These are phyloP conservation scores for Sciurus carolinensis DNA, from an alignment of 2,797 vertebrate species.

Conservation along the genomic window DNA sequence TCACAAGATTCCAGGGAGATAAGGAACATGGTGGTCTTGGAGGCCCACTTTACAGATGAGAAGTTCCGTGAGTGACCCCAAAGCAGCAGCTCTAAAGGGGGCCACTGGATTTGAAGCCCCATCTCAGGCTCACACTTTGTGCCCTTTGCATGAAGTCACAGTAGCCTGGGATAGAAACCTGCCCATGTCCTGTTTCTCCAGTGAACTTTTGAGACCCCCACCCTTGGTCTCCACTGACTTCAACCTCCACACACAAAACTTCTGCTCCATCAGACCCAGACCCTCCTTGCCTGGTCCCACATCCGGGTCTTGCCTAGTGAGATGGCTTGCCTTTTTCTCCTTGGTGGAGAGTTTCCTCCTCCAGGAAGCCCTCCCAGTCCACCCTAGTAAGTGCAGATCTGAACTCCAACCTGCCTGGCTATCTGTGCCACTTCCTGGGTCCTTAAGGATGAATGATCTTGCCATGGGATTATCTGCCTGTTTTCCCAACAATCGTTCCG, in stretches of 20 bases:
- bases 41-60: background rate
- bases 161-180: background rate
- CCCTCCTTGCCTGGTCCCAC: background rate
- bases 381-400: background rate
- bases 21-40: background rate
- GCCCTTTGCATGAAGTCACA: background rate
- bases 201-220: background rate
- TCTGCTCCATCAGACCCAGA: background rate
- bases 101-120: background rate
- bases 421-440: background rate
- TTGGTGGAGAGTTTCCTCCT: background rate
- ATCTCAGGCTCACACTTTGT: fast-evolving
- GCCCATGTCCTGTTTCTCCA: background rate
- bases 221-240: background rate
- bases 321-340: background rate
- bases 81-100: background rate
- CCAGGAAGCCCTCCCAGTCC: background rate
- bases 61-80: background rate
- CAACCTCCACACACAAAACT: background rate
- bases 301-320: background rate
- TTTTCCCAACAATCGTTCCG: background rate
- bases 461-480: background rate
- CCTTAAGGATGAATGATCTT: background rate
- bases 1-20: background rate
- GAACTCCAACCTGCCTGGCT: background rate